Evolutionary conservation across 1,140 invertebrate genomes (phyloP).

Genomic region (Chrysomallon squamiferum): DNA sequence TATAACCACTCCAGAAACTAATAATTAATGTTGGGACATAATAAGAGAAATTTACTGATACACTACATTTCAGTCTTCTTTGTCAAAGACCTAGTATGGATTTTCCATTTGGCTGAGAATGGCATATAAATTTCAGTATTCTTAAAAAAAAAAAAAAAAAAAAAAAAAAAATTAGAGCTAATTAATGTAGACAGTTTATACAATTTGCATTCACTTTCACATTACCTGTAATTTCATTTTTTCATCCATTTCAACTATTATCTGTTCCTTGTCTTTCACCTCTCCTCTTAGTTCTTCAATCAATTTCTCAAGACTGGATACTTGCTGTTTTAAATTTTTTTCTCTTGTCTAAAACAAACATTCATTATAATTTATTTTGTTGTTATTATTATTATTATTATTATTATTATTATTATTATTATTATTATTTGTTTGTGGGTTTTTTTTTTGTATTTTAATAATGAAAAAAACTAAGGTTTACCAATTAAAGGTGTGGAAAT

Average conservation of each 20-base stretch:
- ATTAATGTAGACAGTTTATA: too few species aligned
- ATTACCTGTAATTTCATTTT: slow-evolving; percentile 30
- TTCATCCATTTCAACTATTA: slow-evolving; percentile 12
- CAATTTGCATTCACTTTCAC: too few species aligned
- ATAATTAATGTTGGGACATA: too few species aligned
- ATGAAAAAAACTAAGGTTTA: neutral
- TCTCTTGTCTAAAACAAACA: slow-evolving; percentile 27
- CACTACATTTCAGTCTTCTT: too few species aligned
- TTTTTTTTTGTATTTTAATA: neutral
- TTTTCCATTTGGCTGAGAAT: too few species aligned
- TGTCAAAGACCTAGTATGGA: too few species aligned
- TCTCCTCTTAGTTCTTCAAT: slow-evolving; percentile 29
- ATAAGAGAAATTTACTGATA: too few species aligned
- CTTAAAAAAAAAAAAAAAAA: neutral
- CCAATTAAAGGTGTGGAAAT: neutral
- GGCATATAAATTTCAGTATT: neutral
- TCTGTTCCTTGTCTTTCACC: slow-evolving; percentile 24
- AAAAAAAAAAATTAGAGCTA: neutral
- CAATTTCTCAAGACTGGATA: slow-evolving; percentile 26
- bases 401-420: neutral
- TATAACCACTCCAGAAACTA: too few species aligned
- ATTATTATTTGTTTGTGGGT: neutral
- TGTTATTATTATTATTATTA: neutral
- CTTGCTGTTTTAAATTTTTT: slow-evolving; percentile 24
- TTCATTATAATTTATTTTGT: neutral